Conservation (phyloP, 1,140 invertebrate species). For the Pachypeltis micranthus region DNA sequence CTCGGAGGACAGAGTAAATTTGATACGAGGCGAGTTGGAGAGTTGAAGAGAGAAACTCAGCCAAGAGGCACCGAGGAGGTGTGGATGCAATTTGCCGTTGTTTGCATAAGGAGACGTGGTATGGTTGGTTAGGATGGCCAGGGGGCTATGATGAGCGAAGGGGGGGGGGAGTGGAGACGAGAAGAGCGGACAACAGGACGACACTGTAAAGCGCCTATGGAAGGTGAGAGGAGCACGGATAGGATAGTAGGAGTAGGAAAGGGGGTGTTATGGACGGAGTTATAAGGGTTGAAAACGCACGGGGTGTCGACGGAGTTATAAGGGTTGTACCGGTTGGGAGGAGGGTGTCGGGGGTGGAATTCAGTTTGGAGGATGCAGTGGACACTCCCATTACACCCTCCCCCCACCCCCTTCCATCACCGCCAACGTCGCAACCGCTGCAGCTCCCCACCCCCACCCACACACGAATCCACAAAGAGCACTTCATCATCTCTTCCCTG, state of each 20-base stretch:
- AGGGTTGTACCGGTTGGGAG: too few species aligned
- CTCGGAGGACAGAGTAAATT: neutral
- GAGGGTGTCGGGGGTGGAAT: neutral
- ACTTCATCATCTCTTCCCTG: neutral
- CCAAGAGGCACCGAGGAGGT: neutral
- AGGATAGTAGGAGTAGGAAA: too few species aligned
- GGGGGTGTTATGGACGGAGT: too few species aligned
- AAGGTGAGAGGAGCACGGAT: too few species aligned
- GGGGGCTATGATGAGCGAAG: too few species aligned
- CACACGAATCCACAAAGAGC: neutral
- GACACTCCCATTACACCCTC: slow-evolving; percentile 4
- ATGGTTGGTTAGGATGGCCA: too few species aligned
- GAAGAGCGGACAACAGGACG: too few species aligned
- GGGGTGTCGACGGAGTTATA: too few species aligned
- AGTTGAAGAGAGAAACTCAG: neutral
- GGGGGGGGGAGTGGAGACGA: too few species aligned
- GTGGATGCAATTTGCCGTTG: slow-evolving; percentile 8
- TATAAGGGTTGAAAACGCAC: too few species aligned
- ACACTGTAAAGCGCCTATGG: too few species aligned
- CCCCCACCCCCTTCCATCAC: neutral
- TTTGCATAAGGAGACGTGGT: neutral
- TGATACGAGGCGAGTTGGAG: neutral
- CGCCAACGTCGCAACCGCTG: neutral
- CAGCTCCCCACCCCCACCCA: neutral
- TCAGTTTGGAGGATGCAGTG: neutral